Evolutionary conservation across 2,113 vertebrate species (phyloP), one percentile per base, ranked within the genome.

Genomic region (Caretta caretta): DNA sequence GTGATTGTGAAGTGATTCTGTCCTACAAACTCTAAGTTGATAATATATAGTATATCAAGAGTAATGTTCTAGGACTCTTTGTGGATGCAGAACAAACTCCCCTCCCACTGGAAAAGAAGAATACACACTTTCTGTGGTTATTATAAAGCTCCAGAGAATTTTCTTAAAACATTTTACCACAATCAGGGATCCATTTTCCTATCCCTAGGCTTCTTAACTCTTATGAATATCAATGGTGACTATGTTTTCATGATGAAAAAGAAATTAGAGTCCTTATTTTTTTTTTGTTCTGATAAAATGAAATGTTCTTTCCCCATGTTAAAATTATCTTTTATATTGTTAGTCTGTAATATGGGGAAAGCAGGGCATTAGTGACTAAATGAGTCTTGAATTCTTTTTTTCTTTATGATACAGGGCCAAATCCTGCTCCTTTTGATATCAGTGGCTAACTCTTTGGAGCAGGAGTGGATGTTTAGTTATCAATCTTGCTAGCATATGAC

Each of bases 231-330:
- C 82, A 57, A 93, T 93, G 93, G 88, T 86, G 79, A 75, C 97
- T 95, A 94, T 84, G 90, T 89, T 96, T 54, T 75, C 96, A 96
- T 89, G 69, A 93, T 97, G 90, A 95, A 94, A 94, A 92, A 95
- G 85, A 95, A 97, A 97, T 92, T 91, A 93, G 87, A 80, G 51
- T 12, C 84, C 92, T 90, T 93, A 86, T 92, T 93, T 88, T 94
- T 94, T 94, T 97, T 96, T 81, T 87, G 95, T 94, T 96, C 88
- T 90, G 93, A 94, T 98, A 98, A 98, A 98, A 98, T 97, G 89
- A 97, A 92, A 95, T 90, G 56, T 93, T 97, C 93, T 91, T 95
- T 93, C 93, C 92, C 93, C 83, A 54, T 97, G 93, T 95, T 94
- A 92, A 97, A 92, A 97, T 96, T 94, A 95, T 89, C 24, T 56